Evolutionary conservation across 2,888 invertebrate species (phyloP).

Genomic region (Eledona agricola): DNA sequence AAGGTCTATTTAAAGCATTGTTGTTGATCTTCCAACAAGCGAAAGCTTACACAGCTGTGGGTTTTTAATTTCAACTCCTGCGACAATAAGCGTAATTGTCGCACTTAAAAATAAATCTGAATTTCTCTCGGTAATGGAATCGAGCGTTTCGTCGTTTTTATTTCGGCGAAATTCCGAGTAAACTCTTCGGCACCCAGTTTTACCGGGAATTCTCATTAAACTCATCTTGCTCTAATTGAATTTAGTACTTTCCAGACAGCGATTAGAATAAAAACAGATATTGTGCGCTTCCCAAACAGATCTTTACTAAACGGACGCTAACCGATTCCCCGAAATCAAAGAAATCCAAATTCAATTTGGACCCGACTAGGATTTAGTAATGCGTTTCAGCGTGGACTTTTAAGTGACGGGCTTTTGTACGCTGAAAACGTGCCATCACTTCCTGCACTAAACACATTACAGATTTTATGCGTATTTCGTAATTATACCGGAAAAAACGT

Average conservation of each 20-base stretch:
- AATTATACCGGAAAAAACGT: no score
- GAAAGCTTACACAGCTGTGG: not conserved
- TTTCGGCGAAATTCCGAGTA: slow-evolving; percentile 12
- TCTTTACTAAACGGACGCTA: slow-evolving; percentile 1
- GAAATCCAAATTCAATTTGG: slow-evolving; percentile 22
- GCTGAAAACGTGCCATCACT: no score
- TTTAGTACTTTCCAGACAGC: slow-evolving; percentile 9
- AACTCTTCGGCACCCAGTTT: slow-evolving; percentile 16
- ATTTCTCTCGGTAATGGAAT: slow-evolving; percentile 8
- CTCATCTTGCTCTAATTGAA: slow-evolving; percentile 15
- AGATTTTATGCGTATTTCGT: no score
- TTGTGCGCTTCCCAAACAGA: not conserved
- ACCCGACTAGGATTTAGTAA: slow-evolving; percentile 4
- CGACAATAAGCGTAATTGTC: slow-evolving; percentile 7
- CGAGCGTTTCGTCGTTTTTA: not conserved
- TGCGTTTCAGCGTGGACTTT: slow-evolving; percentile 11
- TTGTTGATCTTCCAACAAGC: slow-evolving; percentile 2
- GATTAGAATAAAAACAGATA: not conserved
- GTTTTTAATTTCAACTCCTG: slow-evolving; percentile 3
- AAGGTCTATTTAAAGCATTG: slow-evolving; percentile 8
- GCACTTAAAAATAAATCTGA: slow-evolving; percentile 6
- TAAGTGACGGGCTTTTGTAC: no score
- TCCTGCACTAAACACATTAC: no score
- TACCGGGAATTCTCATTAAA: slow-evolving; percentile 21
- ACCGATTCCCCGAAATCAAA: slow-evolving; percentile 11